Evolutionary conservation across 2,113 vertebrate species (phyloP).

Genomic region (Canis aureus): DNA sequence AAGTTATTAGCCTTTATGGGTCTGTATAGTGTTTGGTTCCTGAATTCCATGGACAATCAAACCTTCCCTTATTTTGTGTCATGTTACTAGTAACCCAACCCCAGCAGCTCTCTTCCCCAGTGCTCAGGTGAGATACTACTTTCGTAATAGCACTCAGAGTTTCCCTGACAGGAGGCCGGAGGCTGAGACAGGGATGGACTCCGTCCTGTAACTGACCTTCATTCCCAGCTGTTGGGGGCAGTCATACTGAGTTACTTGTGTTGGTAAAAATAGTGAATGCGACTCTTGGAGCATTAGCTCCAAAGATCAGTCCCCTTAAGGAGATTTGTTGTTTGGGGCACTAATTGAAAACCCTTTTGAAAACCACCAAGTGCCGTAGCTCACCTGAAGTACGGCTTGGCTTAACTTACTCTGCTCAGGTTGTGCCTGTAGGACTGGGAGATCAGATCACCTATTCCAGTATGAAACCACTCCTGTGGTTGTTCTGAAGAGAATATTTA

Average conservation of each 20-base stretch:
- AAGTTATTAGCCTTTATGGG: background rate
- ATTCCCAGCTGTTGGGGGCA: background rate
- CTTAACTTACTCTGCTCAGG: background rate
- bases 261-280: constrained; percentile 11
- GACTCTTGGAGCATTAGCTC: constrained; percentile 2
- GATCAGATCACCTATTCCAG: background rate
- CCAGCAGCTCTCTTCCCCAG: background rate
- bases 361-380: background rate
- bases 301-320: background rate
- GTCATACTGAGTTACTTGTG: background rate
- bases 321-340: background rate
- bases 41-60: background rate
- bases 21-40: background rate
- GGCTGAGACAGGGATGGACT: background rate
- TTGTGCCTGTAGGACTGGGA: background rate
- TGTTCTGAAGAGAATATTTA: background rate
- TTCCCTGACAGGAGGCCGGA: background rate
- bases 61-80: background rate
- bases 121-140: background rate
- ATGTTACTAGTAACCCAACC: background rate
- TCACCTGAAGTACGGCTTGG: background rate
- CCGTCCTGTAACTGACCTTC: background rate
- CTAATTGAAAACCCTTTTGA: background rate
- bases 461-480: background rate
- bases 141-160: background rate